Percentiles rank a stretch among this genome's conserved stretches.
Conservation (phyloP, 35 echinoderm and acorn worm species). For the Apostichopus parvimensis region DNA sequence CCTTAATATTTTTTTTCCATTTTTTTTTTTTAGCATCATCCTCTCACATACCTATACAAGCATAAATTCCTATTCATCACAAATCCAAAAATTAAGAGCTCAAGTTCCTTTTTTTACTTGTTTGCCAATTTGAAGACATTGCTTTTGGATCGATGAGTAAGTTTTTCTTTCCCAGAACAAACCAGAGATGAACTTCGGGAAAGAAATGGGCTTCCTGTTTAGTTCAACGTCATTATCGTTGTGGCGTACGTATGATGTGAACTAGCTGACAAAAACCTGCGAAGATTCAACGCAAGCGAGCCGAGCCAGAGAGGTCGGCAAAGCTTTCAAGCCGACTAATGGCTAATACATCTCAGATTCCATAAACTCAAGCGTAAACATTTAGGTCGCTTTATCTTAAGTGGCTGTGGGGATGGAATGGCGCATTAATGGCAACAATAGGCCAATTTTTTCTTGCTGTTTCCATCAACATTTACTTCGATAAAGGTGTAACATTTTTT, state of each 20-base stretch:
- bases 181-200: neutral
- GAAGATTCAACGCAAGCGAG: neutral
- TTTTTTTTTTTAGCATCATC: neutral
- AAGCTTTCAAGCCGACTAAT: neutral
- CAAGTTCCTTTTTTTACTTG: neutral
- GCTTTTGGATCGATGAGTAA: neutral
- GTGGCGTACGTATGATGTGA: neutral
- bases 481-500: neutral
- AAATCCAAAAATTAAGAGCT: neutral
- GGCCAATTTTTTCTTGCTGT: neutral
- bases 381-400: slow-evolving; percentile 34
- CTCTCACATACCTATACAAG: neutral
- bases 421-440: neutral
- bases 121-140: neutral
- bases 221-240: neutral
- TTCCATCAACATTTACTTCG: neutral
- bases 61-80: neutral
- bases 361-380: slow-evolving; percentile 26
- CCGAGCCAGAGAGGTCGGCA: neutral
- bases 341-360: slow-evolving; percentile 8
- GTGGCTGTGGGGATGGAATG: slow-evolving; percentile 8
- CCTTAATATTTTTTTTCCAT: too few species aligned
- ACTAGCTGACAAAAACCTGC: neutral
- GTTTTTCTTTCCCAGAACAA: neutral
- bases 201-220: neutral